Base-by-base conservation (phyloP, 1,140 invertebrate genomes). In the Chrysomallon squamiferum region DNA sequence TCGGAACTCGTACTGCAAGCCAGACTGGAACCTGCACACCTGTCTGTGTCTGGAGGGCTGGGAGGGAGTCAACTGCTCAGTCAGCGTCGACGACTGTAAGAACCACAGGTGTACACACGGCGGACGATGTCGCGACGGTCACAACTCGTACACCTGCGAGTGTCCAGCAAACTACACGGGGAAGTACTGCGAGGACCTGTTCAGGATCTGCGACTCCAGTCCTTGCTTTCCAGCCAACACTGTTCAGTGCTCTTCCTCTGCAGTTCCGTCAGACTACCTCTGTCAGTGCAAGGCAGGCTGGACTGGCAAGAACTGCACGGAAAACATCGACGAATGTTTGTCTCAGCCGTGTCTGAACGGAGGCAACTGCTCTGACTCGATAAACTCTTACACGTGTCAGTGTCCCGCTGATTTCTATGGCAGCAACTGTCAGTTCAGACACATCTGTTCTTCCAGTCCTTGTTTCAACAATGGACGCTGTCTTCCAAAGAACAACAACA, bases 1-100 rank as follows among this genome's bases (percentile, higher is more conserved):
- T 62, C 95, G 96, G 78, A 93, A 93, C 0, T 94, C 94, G 6
- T 69, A 61, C 47, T 98, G 95, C 79, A 89, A 93, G 57, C 94
- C 97, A 61, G 47, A 78, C 87, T 71, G 71, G 67, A 71, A 71
- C 58, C 25, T 13, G 11, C 69, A 66, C 49, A 25, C 38, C 9
- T 98, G 96, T 80, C 95, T 95, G 75, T 98, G 96, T 82, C 89
- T 92, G 1, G 65, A 60, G 6, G 76, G 73, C 5, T 77, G 75
- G 75, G 52, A 61, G 27, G 75, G 72, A 20, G 41, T 32, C 1
- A 56, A 54, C 35, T 77, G 75, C 62, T 27, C 15, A 3, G 15
- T 29, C 13, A 77, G 70, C 41, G 41, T 67, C 11, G 68, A 76
- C 38, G 74, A 71, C 29, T 73, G 73, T 66, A 4, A 59, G n/a